phyloP scores from a whole-genome alignment of 1,140 invertebrate species.

The Zaprionus capensis region DNA sequence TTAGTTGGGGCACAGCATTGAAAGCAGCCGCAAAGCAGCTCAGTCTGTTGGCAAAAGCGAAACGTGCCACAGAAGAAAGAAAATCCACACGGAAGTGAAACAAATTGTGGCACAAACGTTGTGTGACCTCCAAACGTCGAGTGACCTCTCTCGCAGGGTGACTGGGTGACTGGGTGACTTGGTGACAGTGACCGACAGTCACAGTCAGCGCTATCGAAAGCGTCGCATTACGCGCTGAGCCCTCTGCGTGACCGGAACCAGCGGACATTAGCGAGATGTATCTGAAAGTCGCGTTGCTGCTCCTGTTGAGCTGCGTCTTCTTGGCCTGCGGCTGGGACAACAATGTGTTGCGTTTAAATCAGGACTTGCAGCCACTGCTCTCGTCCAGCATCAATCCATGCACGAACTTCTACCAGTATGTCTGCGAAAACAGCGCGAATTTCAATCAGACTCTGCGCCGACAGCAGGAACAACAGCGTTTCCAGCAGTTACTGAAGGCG shows the following conservation, averaged over 20 bases:
- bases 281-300: conserved; percentile 15
- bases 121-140: conserved; percentile 1
- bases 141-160: conserved; percentile 20
- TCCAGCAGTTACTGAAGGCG: conserved; percentile 58
- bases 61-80: conserved; percentile 14
- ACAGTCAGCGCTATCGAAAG: not conserved
- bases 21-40: conserved; percentile 28
- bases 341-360: conserved; percentile 66
- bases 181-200: conserved; percentile 10
- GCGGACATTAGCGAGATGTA: conserved; percentile 24
- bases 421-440: conserved; percentile 61
- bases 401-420: conserved; percentile 74
- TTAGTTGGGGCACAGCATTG: conserved; percentile 57
- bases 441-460: conserved; percentile 44
- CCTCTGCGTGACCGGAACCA: conserved; percentile 2
- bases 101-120: conserved; percentile 23
- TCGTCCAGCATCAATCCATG: conserved; percentile 61
- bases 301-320: conserved; percentile 2
- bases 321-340: conserved; percentile 41
- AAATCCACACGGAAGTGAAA: conserved; percentile 48
- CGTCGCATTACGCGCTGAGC: conserved; percentile 22
- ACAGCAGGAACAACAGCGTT: conserved; percentile 60
- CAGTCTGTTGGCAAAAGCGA: conserved; percentile 37
- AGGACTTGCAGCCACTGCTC: conserved; percentile 66
- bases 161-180: conserved; percentile 7